Evolutionary conservation across 1,140 invertebrate species (phyloP), one percentile per base, ranked within the genome.

Genomic region (Odontomachus brunneus): DNA sequence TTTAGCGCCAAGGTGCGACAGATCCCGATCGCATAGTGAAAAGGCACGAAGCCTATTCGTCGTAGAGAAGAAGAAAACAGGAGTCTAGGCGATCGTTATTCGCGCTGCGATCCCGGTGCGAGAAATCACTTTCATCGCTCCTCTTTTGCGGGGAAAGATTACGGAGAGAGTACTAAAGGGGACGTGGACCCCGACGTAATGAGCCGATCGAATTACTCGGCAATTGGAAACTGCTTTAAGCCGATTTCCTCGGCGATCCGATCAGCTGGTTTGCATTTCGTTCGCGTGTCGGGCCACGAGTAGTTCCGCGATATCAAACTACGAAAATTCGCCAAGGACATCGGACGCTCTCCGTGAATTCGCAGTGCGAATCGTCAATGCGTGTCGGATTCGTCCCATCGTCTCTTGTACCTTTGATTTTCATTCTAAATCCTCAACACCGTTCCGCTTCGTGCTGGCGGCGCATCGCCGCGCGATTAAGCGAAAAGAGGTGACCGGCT

Each of bases 81-180:
- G 62, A 66, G 49, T 66, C 3, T 12, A 65, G 44, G 44, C 60
- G 53, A 53, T 66, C 48, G 15, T 55, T 76, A 76, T 76, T 76
- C 74, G 49, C 62, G 15, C n/a, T 55, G 80, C 74, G 57, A 83
- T 82, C n/a, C 49, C 15, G 49, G 67, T 29, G 51, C 74, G 66
- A 82, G 73, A 85, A 85, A 89, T 88, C 86, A 84, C 88, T 87
- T 89, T 89, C 88, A 87, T 89, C 88, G 76, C 67, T 84, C 75
- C 49, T 82, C 57, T 84, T 59, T 63, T 81, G 66, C 85, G 82
- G 78, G 65, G 66, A 86, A 82, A 88, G 78, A 71, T 84, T 83
- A 63, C 66, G 60, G 63, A 83, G 65, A 81, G 76, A 69, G 67
- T 48, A 48, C 33, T 60, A 65, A 69, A 69, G 72, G 60, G 73